Evolutionary conservation across 2,888 invertebrate genomes (phyloP), one percentile per base, ranked within the genome.

Genomic region (Malachius bipustulatus): DNA sequence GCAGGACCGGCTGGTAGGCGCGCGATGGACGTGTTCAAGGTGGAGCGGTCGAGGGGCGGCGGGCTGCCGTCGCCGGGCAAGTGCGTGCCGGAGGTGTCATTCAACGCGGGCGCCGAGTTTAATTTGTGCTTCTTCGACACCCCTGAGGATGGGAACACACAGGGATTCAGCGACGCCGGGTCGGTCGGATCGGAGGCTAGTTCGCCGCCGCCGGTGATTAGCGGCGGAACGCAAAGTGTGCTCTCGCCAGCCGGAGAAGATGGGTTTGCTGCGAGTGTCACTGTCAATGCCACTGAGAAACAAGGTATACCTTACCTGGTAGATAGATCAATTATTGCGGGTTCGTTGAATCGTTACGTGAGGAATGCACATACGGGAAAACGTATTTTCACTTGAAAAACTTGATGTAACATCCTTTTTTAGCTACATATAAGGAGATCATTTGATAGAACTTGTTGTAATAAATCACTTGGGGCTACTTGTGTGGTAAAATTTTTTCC

Each of bases 121-220:
- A 79, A 82, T 63, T 69, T 84, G 56, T 74, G 80, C 61, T 84
- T 83, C 66, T 83, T 82, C 67, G 82, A 84, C 62, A 66, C 67
- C 19, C 67, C 69, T 33, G 79, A 78, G 52, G 75, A 75, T 52
- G 73, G 73, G 51, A 75, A 70, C 47, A 73, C 74, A 4, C 75
- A 75, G 54, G 75, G 74, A 32, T 77, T 75, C 60, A 75, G 77
- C 60, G 73, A 74, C 57, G 70, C 74, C 24, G 75, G 74, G 19
- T 76, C 76, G 35, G 71, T 76, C 35, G 77, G 75, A 38, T 71
- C 64, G 54, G 60, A 63, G 46, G 61, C 70, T 51, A 59, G 65
- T 6, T 59, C 59, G 40, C 54, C 64, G 47, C 59, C 66, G 47
- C 59, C 65, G 45, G 57, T 27, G 24, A 29, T 10, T 8, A 9